Percentiles rank a stretch among this genome's conserved stretches.
Evolutionary conservation across 2,113 vertebrate genomes (phyloP).

Genomic region (Oreochromis niloticus): DNA sequence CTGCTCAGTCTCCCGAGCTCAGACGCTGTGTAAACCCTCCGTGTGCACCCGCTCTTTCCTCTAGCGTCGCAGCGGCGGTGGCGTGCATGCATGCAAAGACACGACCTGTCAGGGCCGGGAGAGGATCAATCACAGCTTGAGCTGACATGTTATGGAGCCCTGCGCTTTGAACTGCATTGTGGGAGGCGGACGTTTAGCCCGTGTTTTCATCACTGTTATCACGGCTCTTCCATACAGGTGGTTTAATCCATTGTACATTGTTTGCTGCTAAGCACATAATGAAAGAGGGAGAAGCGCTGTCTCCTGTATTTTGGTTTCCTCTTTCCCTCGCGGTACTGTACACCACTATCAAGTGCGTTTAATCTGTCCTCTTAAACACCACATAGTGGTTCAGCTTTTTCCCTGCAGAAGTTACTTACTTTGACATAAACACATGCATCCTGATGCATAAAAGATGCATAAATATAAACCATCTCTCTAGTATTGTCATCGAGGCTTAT

Average conservation of each 20-base stretch:
- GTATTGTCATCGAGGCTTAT: slow-evolving; percentile 1
- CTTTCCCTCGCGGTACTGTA: not conserved
- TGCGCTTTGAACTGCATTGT: slow-evolving; percentile 51
- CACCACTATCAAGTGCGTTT: not conserved
- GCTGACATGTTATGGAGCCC: slow-evolving; percentile 23
- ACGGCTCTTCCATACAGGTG: slow-evolving; percentile 17
- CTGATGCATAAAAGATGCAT: slow-evolving; percentile 4
- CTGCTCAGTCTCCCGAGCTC: not conserved
- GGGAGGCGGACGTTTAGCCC: slow-evolving; percentile 33
- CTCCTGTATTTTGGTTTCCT: slow-evolving; percentile 2
- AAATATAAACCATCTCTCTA: not conserved
- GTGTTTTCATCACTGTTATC: slow-evolving; percentile 22
- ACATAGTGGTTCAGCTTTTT: not conserved
- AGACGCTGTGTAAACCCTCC: not conserved
- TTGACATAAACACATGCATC: not conserved
- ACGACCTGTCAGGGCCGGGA: slow-evolving; percentile 31
- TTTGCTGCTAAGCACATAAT: slow-evolving; percentile 33
- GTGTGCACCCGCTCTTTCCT: not conserved
- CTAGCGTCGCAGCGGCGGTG: not conserved
- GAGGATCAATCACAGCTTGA: slow-evolving; percentile 51
- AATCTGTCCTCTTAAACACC: slow-evolving; percentile 17
- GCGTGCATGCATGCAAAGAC: slow-evolving; percentile 30
- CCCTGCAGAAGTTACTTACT: not conserved
- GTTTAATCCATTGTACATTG: slow-evolving; percentile 38
- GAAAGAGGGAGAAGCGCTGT: slow-evolving; percentile 32